Percentiles rank a stretch among this genome's conserved stretches.
Conservation (phyloP, 2,797 vertebrate genomes). For the Cirrhinus mrigala region DNA sequence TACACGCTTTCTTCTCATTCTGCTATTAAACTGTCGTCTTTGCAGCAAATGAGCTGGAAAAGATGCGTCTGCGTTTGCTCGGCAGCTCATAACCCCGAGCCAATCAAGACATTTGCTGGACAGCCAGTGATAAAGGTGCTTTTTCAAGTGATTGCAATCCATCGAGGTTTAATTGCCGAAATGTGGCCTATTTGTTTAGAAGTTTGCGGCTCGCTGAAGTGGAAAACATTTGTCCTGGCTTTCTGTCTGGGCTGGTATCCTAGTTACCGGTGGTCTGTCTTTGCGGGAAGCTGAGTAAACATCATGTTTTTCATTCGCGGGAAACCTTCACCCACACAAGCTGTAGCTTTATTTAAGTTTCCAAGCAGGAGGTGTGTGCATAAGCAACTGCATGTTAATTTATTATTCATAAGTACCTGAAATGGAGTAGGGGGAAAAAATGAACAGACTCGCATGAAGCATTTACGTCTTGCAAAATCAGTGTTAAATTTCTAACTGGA, state of each 20-base stretch:
- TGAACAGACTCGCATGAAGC: not conserved
- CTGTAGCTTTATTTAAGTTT: slow-evolving; percentile 11
- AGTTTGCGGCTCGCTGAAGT: slow-evolving; percentile 26
- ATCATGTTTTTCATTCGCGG: slow-evolving; percentile 47
- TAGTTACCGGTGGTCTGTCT: slow-evolving; percentile 36
- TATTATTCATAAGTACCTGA: not conserved
- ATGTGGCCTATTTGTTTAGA: slow-evolving; percentile 27
- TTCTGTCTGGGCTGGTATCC: slow-evolving; percentile 41
- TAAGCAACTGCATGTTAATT: not conserved
- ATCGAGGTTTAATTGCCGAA: slow-evolving; percentile 26
- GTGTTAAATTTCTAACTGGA: not conserved
- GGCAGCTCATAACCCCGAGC: slow-evolving; percentile 53
- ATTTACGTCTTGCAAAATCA: not conserved
- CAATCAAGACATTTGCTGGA: slow-evolving; percentile 56
- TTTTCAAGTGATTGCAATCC: slow-evolving; percentile 45
- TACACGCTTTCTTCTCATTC: slow-evolving; percentile 42
- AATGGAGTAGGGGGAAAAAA: not conserved
- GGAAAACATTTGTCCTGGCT: slow-evolving; percentile 32
- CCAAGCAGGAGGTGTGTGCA: slow-evolving; percentile 22
- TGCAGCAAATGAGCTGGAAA: slow-evolving; percentile 73
- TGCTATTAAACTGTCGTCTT: slow-evolving; percentile 55
- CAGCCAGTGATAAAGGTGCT: slow-evolving; percentile 48
- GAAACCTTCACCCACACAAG: slow-evolving; percentile 32
- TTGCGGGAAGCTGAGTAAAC: slow-evolving; percentile 35
- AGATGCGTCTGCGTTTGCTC: slow-evolving; percentile 53